Evolutionary conservation across 1,140 invertebrate genomes (phyloP).

Genomic region (Campoletis sonorensis): DNA sequence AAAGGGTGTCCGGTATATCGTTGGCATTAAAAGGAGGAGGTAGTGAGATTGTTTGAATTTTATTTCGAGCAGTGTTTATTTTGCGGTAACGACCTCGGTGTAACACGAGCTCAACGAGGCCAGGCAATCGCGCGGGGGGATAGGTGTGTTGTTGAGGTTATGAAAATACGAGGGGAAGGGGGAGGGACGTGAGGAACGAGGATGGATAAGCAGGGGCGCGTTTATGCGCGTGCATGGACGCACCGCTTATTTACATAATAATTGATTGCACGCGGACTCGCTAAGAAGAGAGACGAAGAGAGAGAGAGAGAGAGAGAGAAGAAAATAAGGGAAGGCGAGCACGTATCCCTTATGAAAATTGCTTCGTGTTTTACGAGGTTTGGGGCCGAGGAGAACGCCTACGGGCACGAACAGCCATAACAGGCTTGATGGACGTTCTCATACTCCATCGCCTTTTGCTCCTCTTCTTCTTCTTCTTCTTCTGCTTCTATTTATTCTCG

Average conservation of each 20-base stretch:
- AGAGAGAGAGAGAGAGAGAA: not conserved
- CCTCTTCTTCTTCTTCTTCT: not conserved
- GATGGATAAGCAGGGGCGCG: constrained; percentile 22
- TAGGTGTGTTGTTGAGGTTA: too few relatives aligned
- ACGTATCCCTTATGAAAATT: constrained; percentile 36
- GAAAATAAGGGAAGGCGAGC: not conserved
- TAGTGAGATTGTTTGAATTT: not conserved
- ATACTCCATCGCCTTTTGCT: not conserved
- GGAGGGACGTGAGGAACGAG: not conserved
- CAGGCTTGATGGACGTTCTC: constrained; percentile 27
- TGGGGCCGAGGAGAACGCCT: constrained; percentile 35
- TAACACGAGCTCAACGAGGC: constrained; percentile 7
- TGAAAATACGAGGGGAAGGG: not conserved
- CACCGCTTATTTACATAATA: constrained; percentile 38
- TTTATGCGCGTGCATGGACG: not conserved
- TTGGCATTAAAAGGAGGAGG: not conserved
- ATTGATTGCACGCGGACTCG: constrained; percentile 20
- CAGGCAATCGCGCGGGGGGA: not conserved
- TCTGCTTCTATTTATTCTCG: not conserved
- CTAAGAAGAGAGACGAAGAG: not conserved
- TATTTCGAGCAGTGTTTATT: not conserved
- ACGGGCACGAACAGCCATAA: constrained; percentile 29
- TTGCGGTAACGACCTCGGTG: not conserved
- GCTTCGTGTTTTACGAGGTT: constrained; percentile 43
- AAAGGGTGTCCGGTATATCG: not conserved